Evolutionary conservation across 92 coral and sea anemone species (phyloP), one percentile per base, ranked within the genome.

Genomic region (Palythoa grandis): DNA sequence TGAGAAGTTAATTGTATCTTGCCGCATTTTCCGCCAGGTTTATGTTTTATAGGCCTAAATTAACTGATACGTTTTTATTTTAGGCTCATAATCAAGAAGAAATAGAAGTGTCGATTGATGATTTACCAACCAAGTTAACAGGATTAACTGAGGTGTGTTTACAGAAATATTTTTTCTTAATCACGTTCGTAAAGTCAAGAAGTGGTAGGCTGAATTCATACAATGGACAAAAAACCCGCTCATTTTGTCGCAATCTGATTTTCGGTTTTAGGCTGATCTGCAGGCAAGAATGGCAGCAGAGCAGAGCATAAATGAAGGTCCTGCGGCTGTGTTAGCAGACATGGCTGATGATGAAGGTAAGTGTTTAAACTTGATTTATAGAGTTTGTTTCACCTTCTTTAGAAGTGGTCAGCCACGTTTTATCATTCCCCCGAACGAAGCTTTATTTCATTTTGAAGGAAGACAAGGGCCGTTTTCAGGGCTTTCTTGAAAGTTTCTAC

Each of bases 221-320:
- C 19, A 17, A 1, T 5, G 69, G 0, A 19, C 5, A 29, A 29
- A 29, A 29, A 29, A 29, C 35, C 35, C 35, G 35, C 35, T 29
- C 35, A 29, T 29, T 29, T 29, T 29, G 35, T 29, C 35, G 35
- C 35, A 29, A 29, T 1, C 35, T 4, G 50, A 4, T 65, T 11
- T 70, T n/a, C 20, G 35, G 54, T 82, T 13, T 23, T 77, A 96
- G 98, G 98, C 98, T 23, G 98, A 96, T 84, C 88, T 96, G 7
- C 98, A 96, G 86, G 98, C 98, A 61, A 95, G 98, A 86, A 96
- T 96, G 56, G 98, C 98, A 40, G 98, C 93, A 69, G 98, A 96
- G 72, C 98, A 96, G 86, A 94, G 96, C 83, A 89, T 95, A 23
- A 90, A 86, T 76, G 96, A 92, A 67, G 98, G 96, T 12, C 92